Evolutionary conservation across 2,888 invertebrate genomes (phyloP).

Genomic region (Lutraria lutraria): DNA sequence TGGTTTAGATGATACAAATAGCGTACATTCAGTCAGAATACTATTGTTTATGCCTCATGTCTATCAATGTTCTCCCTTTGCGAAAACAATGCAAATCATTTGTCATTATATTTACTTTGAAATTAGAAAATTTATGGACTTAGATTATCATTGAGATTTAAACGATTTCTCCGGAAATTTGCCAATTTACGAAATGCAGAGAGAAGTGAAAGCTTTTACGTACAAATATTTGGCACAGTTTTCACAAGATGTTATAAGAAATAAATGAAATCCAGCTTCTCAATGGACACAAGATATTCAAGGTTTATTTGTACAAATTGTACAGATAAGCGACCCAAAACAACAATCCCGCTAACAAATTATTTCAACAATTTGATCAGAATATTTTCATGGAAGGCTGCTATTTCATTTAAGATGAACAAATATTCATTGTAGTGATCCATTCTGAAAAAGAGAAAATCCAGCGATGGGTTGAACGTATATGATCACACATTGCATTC

Average conservation of each 20-base stretch:
- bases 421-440: slow-evolving; percentile 4
- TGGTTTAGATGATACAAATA: neutral
- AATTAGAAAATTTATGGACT: slow-evolving; percentile 22
- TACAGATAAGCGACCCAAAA: slow-evolving; percentile 7
- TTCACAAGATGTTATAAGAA: neutral
- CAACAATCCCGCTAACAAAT: slow-evolving; percentile 1
- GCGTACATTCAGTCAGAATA: neutral
- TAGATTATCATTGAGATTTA: slow-evolving; percentile 18
- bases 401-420: slow-evolving; percentile 20
- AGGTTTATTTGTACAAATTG: too few species aligned
- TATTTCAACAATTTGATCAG: slow-evolving; percentile 11
- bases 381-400: neutral
- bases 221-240: neutral
- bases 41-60: neutral
- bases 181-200: slow-evolving; percentile 17
- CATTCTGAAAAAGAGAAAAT: neutral
- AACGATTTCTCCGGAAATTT: slow-evolving; percentile 15
- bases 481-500: neutral
- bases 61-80: slow-evolving; percentile 9
- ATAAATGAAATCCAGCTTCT: slow-evolving; percentile 11
- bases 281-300: neutral
- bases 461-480: neutral
- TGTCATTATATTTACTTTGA: slow-evolving; percentile 14
- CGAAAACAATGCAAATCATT: slow-evolving; percentile 1
- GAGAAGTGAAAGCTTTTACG: neutral